Evolutionary conservation across 2,888 invertebrate genomes (phyloP), one percentile per base, ranked within the genome.

Genomic region (Fragum sueziense): DNA sequence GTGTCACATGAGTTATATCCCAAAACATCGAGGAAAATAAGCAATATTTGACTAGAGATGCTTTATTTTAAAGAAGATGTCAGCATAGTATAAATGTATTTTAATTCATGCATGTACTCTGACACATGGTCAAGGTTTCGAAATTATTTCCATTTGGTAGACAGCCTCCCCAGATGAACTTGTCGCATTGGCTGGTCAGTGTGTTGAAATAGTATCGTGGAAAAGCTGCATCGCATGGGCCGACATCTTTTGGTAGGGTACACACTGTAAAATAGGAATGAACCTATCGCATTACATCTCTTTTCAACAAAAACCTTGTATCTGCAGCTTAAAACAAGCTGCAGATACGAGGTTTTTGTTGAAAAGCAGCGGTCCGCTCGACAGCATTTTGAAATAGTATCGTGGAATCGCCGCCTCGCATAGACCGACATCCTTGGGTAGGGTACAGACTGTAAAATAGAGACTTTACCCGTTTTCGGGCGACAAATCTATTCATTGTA

Each of bases 341-440:
- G n/a, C n/a, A n/a, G n/a, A n/a, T n/a, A n/a, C n/a, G n/a, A n/a
- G n/a, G n/a, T n/a, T n/a, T n/a, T n/a, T n/a, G n/a, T n/a, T n/a
- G n/a, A n/a, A n/a, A n/a, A n/a, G n/a, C n/a, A n/a, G n/a, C n/a
- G n/a, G n/a, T n/a, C n/a, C n/a, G 37, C 37, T 37, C 6, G 37
- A 9, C 14, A 14, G 6, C 2, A 59, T 61, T 29, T 79, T 65
- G 69, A 71, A 79, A 34, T 71, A 79, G 34, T 33, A 79, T 31
- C 79, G 54, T 0, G 79, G 79, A n/a, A 79, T 74, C n/a, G 71
- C 29, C 7, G 52, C 79, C n/a, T 79, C 57, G 59, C 79, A 79
- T 0, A 51, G 67, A 14, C 79, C 79, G 4, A 34, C 17, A 25
- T 29, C 59, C 52, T 59, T 75, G 3, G 74, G 74, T 37, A 47